Percentiles rank a stretch among this genome's conserved stretches.
These are phyloP conservation scores for Aythya fuligula DNA, from an alignment of 2,797 vertebrate genomes.

Conservation along the genomic window DNA sequence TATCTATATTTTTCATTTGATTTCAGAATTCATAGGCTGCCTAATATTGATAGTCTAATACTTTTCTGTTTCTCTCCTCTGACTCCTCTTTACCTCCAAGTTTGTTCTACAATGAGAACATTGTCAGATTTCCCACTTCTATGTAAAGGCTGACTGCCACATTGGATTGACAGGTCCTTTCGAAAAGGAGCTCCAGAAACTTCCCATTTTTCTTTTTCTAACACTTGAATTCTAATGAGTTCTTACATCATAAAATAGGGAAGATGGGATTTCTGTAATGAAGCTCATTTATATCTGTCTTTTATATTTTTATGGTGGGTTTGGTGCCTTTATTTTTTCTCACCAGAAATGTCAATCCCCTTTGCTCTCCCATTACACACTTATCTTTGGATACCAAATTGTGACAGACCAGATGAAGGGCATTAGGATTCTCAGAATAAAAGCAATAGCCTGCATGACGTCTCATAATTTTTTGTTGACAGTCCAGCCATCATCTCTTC, in stretches of 20 bases:
- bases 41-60: background rate
- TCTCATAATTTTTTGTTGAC: slow-evolving; percentile 9
- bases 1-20: background rate
- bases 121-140: background rate
- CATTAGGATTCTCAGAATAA: background rate
- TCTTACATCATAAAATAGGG: background rate
- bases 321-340: background rate
- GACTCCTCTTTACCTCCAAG: background rate
- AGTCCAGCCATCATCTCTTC: slow-evolving; percentile 9
- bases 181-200: background rate
- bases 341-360: background rate
- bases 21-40: background rate
- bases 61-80: background rate
- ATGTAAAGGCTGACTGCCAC: background rate
- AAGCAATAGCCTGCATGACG: background rate
- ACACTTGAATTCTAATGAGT: background rate
- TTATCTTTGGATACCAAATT: background rate
- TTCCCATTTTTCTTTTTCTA: background rate
- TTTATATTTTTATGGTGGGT: background rate
- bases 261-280: background rate
- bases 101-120: background rate
- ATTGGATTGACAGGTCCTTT: slow-evolving; percentile 26
- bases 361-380: slow-evolving; percentile 8
- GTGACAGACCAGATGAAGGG: slow-evolving; percentile 28
- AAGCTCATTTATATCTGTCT: background rate